A percentile compares a stretch with the other conserved stretches of the same genome.
Conservation (phyloP, 2,113 vertebrate genomes). For the Haemorhous mexicanus region DNA sequence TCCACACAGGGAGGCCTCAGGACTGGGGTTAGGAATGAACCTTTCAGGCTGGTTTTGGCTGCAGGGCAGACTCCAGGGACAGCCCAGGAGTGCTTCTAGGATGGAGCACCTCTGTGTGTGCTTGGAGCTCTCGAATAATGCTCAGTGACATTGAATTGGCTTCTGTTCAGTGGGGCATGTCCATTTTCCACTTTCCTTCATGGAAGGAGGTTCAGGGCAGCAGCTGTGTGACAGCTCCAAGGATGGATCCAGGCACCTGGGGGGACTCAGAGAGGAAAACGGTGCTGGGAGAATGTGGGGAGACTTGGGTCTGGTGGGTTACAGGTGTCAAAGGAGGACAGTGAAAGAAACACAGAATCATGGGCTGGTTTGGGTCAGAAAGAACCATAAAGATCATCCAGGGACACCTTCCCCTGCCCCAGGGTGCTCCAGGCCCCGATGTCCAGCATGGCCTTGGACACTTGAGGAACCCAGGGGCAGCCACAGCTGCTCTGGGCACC, state of each 20-base stretch:
- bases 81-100: fast-evolving
- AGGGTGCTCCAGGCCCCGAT: not conserved
- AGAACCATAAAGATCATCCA: not conserved
- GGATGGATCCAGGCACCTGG: not conserved
- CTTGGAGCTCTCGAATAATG: fast-evolving
- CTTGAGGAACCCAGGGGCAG: not conserved
- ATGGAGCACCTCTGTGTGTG: not conserved
- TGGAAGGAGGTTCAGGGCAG: not conserved
- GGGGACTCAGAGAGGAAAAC: not conserved
- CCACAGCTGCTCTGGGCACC: not conserved
- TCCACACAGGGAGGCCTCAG: fast-evolving
- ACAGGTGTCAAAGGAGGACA: not conserved
- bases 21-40: not conserved
- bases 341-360: not conserved
- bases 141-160: not conserved
- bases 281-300: fast-evolving
- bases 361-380: not conserved
- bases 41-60: not conserved
- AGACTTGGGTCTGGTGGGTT: fast-evolving
- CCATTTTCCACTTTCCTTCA: fast-evolving
- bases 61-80: fast-evolving
- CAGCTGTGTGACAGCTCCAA: not conserved
- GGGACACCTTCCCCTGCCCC: not conserved
- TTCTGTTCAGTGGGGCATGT: not conserved
- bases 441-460: not conserved